Evolutionary conservation across 2,888 invertebrate species (phyloP).

Genomic region (Eupithecia inturbata): DNA sequence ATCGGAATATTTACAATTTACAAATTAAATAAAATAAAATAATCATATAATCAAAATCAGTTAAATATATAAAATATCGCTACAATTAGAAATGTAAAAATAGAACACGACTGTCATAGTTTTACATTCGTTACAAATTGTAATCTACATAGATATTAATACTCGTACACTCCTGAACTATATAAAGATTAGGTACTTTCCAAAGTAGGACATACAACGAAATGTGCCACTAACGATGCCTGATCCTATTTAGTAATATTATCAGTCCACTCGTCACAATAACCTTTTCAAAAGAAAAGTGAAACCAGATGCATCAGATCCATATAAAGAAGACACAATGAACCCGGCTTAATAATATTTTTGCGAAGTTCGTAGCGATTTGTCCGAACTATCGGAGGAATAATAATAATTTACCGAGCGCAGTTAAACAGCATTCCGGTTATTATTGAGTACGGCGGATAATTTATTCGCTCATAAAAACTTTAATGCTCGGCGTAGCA

Average conservation of each 20-base stretch:
- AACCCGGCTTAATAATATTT: background rate
- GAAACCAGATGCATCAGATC: background rate
- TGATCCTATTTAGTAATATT: background rate
- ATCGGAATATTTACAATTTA: no score
- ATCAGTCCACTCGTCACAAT: background rate
- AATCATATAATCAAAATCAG: no score
- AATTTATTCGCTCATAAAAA: slow-evolving; percentile 45
- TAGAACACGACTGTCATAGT: no score
- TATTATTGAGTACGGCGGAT: slow-evolving; percentile 39
- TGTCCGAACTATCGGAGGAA: slow-evolving; percentile 13
- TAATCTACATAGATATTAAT: no score
- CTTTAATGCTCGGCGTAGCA: slow-evolving; percentile 36
- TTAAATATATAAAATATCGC: no score
- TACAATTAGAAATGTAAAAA: no score
- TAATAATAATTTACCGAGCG: slow-evolving; percentile 44
- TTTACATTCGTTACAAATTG: background rate
- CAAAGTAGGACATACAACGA: background rate
- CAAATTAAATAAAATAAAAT: no score
- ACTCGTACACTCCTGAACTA: no score
- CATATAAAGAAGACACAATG: background rate
- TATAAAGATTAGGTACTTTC: background rate
- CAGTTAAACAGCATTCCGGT: slow-evolving; percentile 43
- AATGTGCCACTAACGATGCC: background rate
- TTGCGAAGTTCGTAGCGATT: slow-evolving; percentile 1
- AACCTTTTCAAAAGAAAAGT: background rate